Conservation (phyloP, 2,888 invertebrate genomes). For the Macaria notata region DNA sequence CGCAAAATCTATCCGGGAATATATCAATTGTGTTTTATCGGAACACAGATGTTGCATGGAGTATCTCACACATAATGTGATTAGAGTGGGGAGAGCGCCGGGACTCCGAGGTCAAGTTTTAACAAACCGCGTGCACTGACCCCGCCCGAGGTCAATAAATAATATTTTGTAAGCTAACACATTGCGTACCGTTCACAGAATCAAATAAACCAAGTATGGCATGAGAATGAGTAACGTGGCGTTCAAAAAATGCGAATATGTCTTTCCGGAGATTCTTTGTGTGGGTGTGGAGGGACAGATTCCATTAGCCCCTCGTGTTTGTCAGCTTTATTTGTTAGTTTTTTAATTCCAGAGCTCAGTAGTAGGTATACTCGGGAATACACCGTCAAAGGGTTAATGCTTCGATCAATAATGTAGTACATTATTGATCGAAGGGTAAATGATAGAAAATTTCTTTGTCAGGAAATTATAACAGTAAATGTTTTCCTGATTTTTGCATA, state of each 20-base stretch:
- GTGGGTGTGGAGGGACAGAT: constrained; percentile 3
- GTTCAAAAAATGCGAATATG: constrained; percentile 13
- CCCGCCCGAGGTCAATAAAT: constrained; percentile 46
- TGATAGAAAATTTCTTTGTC: too few species aligned
- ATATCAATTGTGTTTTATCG: not conserved
- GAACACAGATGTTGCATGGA: not conserved
- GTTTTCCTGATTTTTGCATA: too few species aligned
- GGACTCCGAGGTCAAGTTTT: constrained; percentile 44
- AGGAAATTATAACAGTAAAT: too few species aligned
- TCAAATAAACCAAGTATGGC: constrained; percentile 23
- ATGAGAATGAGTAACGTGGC: constrained; percentile 11
- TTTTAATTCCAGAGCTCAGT: not conserved
- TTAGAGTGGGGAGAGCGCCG: constrained; percentile 25
- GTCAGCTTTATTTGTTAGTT: not conserved
- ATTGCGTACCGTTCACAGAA: constrained; percentile 42
- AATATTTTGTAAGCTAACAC: constrained; percentile 22
- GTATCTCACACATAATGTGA: constrained; percentile 12
- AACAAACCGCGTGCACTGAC: constrained; percentile 47
- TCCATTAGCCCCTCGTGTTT: constrained; percentile 13
- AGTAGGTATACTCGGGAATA: too few species aligned
- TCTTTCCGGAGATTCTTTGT: constrained; percentile 16
- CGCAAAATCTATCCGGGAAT: not conserved
- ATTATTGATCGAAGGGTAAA: too few species aligned
- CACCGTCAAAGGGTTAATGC: too few species aligned
- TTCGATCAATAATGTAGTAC: too few species aligned